Base-by-base conservation (phyloP, 1,140 invertebrate species). In the Sminthurinus signatus region DNA sequence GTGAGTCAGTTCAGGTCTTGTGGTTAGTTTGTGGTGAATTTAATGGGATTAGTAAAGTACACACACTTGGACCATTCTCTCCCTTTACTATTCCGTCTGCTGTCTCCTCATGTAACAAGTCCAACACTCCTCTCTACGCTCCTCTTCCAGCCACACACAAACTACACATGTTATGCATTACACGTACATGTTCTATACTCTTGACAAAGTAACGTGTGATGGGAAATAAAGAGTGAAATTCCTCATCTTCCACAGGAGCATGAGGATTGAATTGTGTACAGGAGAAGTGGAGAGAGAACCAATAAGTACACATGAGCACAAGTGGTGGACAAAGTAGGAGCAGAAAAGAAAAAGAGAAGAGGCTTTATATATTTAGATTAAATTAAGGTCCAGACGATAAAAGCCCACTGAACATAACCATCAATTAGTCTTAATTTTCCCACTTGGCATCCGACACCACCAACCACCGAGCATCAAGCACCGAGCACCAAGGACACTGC, bases 371-470 rank as follows among this genome's bases (percentile, higher is more conserved):
- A 69, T 69, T 69, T 69, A 69, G 67, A 69, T 69, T 69, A 69
- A 69, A 69, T 69, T 69, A 69, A 65, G 59, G 63, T 64, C 61
- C 36, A 59, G 62, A 65, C 67, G 67, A 69, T 69, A 69, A 69
- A 68, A 69, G 67, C 62, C 60, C n/a, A n/a, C 59, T 46, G 67
- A 69, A 69, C 67, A 69, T 70, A 70, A 67, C 68, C 68, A 70
- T 70, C 68, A 70, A 70, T 70, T 70, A 70, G 65, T 70, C 62
- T 70, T 70, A 70, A 70, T 70, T 70, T 61, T 65, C 64, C 57
- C 65, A 70, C 62, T 67, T 70, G 68, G 63, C 55, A 54, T 64
- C 67, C 58, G 55, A 65, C 55, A 62, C 63, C 63, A 59, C 36
- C 32, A 51, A 68, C 52, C 55, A 55, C 57, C 43, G 31, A 62